These are phyloP conservation scores for Pinctada fucata DNA, from an alignment of 2,888 invertebrate species.

Conservation along the genomic window DNA sequence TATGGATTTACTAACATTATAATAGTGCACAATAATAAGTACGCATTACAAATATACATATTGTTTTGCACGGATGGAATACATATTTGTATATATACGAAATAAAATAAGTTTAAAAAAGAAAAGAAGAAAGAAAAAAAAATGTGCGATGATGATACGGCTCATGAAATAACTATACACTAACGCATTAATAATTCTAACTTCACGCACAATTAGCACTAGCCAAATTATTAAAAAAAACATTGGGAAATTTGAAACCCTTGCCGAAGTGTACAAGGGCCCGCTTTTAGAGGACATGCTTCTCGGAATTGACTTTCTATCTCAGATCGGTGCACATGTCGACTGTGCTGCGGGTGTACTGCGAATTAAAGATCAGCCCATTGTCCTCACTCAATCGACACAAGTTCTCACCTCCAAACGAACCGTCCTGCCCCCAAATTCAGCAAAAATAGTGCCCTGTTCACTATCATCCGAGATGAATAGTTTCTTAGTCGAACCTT, in stretches of 20 bases:
- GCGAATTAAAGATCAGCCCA: background rate
- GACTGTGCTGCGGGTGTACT: background rate
- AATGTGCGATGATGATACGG: too few species aligned
- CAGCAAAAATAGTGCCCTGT: background rate
- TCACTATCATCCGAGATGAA: background rate
- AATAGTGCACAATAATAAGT: too few species aligned
- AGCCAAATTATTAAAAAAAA: too few species aligned
- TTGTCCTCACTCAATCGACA: background rate
- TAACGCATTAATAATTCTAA: too few species aligned
- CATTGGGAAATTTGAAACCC: background rate
- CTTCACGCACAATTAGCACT: too few species aligned
- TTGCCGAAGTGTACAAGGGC: background rate
- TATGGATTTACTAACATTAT: too few species aligned
- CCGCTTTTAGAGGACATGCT: background rate
- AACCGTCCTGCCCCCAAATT: background rate
- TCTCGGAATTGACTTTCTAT: conserved; percentile 5
- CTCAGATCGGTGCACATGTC: background rate
- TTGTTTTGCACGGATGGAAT: too few species aligned
- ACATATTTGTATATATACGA: too few species aligned
- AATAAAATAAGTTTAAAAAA: too few species aligned
- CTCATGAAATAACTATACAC: too few species aligned
- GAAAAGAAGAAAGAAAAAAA: too few species aligned
- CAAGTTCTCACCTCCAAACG: background rate
- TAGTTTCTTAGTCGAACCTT: background rate
- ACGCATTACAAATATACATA: too few species aligned